phyloP scores from a whole-genome alignment of 2,888 invertebrate genomes.

The Tachina fera region DNA sequence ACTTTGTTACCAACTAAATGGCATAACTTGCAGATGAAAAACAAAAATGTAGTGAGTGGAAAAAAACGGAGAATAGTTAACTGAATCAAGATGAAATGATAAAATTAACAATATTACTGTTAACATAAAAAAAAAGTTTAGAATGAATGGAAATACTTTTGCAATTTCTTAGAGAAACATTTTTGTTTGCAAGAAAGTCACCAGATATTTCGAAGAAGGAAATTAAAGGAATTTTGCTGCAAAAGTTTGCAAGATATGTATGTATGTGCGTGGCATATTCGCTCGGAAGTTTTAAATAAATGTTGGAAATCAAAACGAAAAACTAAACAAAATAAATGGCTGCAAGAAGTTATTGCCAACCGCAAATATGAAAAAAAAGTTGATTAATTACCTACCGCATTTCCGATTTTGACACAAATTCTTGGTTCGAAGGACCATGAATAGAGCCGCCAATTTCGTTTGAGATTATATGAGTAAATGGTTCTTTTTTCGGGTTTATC shows the following conservation, averaged over 20 bases:
- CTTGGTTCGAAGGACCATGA: no score
- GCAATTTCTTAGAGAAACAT: not conserved
- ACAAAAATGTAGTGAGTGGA: conserved; percentile 25
- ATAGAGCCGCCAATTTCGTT: no score
- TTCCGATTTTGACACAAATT: no score
- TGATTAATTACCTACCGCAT: no score
- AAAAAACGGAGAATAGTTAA: not conserved
- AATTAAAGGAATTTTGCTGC: conserved; percentile 29
- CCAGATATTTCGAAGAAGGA: not conserved
- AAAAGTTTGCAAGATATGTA: not conserved
- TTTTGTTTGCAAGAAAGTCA: not conserved
- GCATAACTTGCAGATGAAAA: conserved; percentile 44
- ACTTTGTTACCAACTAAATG: conserved; percentile 44
- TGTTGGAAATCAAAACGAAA: not conserved
- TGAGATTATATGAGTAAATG: no score
- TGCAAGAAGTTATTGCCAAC: no score
- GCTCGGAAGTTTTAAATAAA: not conserved
- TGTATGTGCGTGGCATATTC: not conserved
- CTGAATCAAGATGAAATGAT: conserved; percentile 43
- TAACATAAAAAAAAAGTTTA: not conserved
- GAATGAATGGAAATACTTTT: conserved; percentile 18
- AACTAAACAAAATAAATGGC: not conserved
- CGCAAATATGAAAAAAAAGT: no score
- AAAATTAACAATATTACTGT: conserved; percentile 48
- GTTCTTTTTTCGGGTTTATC: no score